Evolutionary conservation across 2,888 invertebrate species (phyloP), one percentile per base, ranked within the genome.

Genomic region (Plagodis pulveraria): DNA sequence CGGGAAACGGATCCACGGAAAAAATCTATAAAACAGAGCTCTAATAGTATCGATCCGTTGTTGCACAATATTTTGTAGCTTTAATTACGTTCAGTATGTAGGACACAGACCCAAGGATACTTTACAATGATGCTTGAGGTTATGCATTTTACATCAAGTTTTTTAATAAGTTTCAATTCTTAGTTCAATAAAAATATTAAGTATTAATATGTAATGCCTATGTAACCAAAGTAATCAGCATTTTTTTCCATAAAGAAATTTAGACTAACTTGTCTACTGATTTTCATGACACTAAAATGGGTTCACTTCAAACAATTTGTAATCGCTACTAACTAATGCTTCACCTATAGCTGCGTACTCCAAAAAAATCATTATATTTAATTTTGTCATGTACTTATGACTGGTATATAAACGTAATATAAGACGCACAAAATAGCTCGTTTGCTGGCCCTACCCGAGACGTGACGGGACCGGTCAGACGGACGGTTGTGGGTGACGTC

Each of bases 1-100:
- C 91, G 91, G 91, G 91, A 91, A 91, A 78, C 88, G 80, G 78
- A 82, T 80, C 76, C 77, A 50, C 65, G 65, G 80, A 84, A 85
- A 78, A 83, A 84, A 80, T 61, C 62, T 58, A 73, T 73, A 74
- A 76, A 82, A 78, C 74, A 73, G 59, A 70, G 64, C 69, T 67
- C 69, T 78, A 81, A 80, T 80, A 77, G 77, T 76, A 77, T 67
- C 78, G 73, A 81, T 81, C 80, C 83, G 83, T 61, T 76, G 70
- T 86, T 86, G 76, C 82, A 76, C 78, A 87, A 87, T 70, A 50
- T 65, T 57, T 68, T 55, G 35, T 34, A 43, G 54, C 60, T 71
- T 66, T 78, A 74, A 78, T 77, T 74, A 66, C 54, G 10, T 44
- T 32, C 40, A 49, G 51, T 52, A 61, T 56, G 48, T 50, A 46